These are phyloP conservation scores for Cephus nigrinus DNA, from an alignment of 2,888 invertebrate genomes.

Conservation along the genomic window DNA sequence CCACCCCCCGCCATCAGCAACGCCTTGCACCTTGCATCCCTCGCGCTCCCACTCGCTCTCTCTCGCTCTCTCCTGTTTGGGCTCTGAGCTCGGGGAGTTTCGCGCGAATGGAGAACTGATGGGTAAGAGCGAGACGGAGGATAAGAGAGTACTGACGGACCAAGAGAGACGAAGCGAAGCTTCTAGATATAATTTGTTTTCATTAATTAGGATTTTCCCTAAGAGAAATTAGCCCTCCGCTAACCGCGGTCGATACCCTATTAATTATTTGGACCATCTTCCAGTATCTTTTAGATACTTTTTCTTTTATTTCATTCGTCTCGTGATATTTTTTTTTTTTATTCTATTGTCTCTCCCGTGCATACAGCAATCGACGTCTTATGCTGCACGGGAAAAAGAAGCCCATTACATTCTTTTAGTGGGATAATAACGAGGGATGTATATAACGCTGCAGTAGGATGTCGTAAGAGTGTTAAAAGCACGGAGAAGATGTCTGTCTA, in stretches of 20 bases:
- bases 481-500: constrained; percentile 35
- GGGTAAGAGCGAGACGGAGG: not conserved
- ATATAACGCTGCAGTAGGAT: not conserved
- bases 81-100: not conserved
- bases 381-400: not conserved
- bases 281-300: not conserved
- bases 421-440: not conserved
- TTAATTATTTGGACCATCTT: constrained; percentile 12
- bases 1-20: constrained; percentile 10
- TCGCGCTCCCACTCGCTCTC: constrained; percentile 12
- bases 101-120: not conserved
- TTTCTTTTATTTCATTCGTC: not conserved
- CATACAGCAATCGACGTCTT: not conserved
- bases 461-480: constrained; percentile 29
- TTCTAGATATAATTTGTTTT: constrained; percentile 39
- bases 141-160: not conserved
- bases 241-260: constrained; percentile 11
- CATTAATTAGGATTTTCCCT: constrained; percentile 56
- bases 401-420: not conserved
- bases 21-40: not conserved
- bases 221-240: constrained; percentile 18
- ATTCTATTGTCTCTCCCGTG: not conserved
- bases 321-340: not conserved
- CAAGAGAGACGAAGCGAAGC: not conserved
- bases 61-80: constrained; percentile 14